phyloP scores from a whole-genome alignment of 2,113 vertebrate species.

The Eidolon helvum region DNA sequence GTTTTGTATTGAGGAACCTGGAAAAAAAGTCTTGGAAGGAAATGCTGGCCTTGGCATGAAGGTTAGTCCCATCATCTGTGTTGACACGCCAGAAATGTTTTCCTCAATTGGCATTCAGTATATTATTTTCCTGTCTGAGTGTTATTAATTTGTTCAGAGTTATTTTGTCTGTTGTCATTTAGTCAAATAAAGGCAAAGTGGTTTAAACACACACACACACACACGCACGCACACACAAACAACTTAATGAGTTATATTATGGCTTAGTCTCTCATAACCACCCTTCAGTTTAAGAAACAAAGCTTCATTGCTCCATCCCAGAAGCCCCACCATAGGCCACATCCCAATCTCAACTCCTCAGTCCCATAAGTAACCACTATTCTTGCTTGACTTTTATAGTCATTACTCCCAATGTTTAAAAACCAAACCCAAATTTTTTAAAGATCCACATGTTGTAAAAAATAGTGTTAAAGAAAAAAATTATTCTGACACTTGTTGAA shows the following conservation, averaged over 20 bases:
- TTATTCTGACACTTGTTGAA: neutral
- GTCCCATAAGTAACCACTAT: neutral
- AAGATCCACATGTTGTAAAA: neutral
- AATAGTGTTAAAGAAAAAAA: neutral
- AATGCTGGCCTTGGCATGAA: neutral
- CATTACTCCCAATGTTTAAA: neutral
- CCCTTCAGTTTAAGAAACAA: neutral
- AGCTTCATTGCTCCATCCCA: neutral
- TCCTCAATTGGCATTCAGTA: neutral
- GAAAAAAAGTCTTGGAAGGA: neutral
- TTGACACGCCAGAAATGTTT: neutral
- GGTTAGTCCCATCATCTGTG: neutral
- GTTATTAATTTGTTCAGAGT: constrained; percentile 6
- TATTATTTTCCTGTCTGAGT: neutral
- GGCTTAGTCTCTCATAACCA: neutral
- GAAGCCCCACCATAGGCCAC: neutral
- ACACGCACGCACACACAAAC: neutral
- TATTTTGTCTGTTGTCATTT: constrained; percentile 65
- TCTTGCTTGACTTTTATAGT: neutral
- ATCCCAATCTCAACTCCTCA: neutral
- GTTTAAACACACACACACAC: neutral
- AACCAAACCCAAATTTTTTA: neutral
- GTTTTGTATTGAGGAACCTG: neutral
- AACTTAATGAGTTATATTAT: neutral
- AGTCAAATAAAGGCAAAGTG: constrained; percentile 73